These are phyloP conservation scores for Rhinophrynus dorsalis DNA, from an alignment of 2,797 vertebrate genomes.

Conservation along the genomic window DNA sequence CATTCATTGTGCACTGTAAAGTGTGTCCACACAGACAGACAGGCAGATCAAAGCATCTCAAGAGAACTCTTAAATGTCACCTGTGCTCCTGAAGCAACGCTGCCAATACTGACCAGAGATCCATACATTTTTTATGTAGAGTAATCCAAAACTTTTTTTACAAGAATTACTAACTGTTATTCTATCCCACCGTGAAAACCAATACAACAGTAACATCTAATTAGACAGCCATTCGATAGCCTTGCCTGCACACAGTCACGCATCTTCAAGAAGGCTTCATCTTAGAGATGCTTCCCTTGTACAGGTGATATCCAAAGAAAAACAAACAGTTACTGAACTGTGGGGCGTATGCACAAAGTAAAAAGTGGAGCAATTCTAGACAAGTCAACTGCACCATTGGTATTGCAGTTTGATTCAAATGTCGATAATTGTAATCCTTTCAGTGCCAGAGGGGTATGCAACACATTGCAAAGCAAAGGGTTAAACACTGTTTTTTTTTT, in stretches of 20 bases:
- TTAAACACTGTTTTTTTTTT: no score
- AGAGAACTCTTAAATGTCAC: constrained; percentile 56
- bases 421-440: no score
- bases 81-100: constrained; percentile 55
- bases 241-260: constrained; percentile 40
- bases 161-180: constrained; percentile 69
- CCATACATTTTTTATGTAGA: constrained; percentile 75
- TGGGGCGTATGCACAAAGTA: no score
- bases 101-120: constrained; percentile 57
- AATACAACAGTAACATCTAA: constrained; percentile 70
- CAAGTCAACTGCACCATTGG: no score
- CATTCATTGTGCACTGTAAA: constrained; percentile 30
- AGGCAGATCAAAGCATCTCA: constrained; percentile 31
- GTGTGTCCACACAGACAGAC: background rate
- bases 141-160: constrained; percentile 70
- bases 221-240: constrained; percentile 65
- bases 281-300: constrained; percentile 19
- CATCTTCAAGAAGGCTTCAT: constrained; percentile 35
- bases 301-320: constrained; percentile 24
- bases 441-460: no score
- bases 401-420: no score
- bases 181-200: constrained; percentile 69
- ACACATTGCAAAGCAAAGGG: no score
- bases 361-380: no score
- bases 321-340: no score